Evolutionary conservation across 2,888 invertebrate genomes (phyloP).

Genomic region (Zonitis immaculata): DNA sequence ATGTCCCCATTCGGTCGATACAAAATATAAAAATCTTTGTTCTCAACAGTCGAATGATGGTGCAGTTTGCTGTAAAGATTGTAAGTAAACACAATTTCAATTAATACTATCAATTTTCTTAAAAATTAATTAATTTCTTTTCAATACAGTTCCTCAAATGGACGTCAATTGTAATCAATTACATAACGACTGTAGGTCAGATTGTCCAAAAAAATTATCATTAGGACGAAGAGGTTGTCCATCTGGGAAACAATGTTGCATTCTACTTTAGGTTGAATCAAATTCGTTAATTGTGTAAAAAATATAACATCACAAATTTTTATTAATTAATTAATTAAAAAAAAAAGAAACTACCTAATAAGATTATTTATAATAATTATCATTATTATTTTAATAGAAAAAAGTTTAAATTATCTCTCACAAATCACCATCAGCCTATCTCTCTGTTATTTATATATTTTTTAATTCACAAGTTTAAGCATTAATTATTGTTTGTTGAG

Average conservation of each 20-base stretch:
- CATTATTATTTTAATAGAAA: not conserved
- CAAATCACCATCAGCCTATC: not conserved
- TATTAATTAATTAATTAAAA: not conserved
- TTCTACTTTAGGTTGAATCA: slow-evolving; percentile 4
- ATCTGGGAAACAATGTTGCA: slow-evolving; percentile 18
- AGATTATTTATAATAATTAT: not conserved
- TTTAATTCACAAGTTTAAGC: not conserved
- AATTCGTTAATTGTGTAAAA: not conserved
- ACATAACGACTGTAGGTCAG: slow-evolving; percentile 16
- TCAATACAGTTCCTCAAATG: slow-evolving; percentile 13
- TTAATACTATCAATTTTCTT: too few relatives aligned
- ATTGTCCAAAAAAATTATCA: slow-evolving; percentile 13
- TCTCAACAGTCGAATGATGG: slow-evolving; percentile 24
- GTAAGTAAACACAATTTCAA: slow-evolving; percentile 19
- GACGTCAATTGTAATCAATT: slow-evolving; percentile 21
- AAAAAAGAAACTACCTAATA: not conserved
- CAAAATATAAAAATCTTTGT: slow-evolving; percentile 20
- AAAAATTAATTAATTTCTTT: not conserved
- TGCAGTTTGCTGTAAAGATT: slow-evolving; percentile 30
- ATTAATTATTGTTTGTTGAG: not conserved
- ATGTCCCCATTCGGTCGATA: slow-evolving; percentile 22
- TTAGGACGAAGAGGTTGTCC: slow-evolving; percentile 22
- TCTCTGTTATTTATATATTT: not conserved
- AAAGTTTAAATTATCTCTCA: not conserved
- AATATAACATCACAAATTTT: slow-evolving; percentile 1